Percentiles rank a stretch among this genome's conserved stretches.
Evolutionary conservation across 1,140 invertebrate genomes (phyloP).

Genomic region (Anastrepha ludens): DNA sequence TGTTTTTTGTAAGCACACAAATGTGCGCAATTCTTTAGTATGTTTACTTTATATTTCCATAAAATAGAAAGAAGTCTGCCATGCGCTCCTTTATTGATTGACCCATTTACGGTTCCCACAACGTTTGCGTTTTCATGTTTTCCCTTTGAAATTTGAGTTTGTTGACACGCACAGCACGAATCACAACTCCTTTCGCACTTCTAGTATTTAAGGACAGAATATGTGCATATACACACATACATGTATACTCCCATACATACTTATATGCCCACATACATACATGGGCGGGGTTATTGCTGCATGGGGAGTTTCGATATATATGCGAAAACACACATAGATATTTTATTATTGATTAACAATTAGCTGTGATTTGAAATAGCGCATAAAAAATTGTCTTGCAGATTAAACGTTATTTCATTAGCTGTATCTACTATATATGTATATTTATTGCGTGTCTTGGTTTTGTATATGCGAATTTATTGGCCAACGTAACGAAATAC

Average conservation of each 20-base stretch:
- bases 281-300: not conserved
- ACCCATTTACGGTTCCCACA: not conserved
- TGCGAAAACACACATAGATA: too few species aligned
- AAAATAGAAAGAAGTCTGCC: not conserved
- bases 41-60: not conserved
- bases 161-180: not conserved
- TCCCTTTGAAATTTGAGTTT: not conserved
- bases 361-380: not conserved
- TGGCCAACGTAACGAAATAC: too few species aligned
- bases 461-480: too few species aligned
- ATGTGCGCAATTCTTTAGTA: not conserved
- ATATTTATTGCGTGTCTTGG: too few species aligned
- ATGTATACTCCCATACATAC: too few species aligned
- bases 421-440: too few species aligned
- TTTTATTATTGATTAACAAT: conserved; percentile 13
- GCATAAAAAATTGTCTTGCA: too few species aligned
- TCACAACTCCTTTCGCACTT: not conserved
- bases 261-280: too few species aligned
- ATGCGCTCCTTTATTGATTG: conserved; percentile 4
- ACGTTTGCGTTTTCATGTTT: not conserved
- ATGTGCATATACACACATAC: not conserved
- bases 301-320: not conserved
- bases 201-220: not conserved
- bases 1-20: too few species aligned
- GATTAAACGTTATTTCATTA: too few species aligned